Conservation (phyloP, 2,113 vertebrate genomes). For the Bettongia penicillata region DNA sequence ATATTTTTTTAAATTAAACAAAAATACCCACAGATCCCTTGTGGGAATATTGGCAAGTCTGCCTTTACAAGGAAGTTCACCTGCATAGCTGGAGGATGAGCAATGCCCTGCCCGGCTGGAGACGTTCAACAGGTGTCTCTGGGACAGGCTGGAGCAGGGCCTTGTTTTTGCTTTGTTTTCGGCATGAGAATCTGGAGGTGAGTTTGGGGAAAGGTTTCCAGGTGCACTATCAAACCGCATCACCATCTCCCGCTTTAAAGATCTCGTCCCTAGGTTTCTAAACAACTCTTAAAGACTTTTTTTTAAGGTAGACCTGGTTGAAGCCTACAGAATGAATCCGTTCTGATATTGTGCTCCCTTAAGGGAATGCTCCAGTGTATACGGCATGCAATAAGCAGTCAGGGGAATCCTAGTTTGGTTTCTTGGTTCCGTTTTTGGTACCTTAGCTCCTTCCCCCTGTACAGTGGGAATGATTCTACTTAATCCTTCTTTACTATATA, state of each 20-base stretch:
- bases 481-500: neutral
- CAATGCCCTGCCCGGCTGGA: neutral
- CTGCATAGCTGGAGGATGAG: slow-evolving; percentile 15
- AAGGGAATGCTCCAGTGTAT: neutral
- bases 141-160: neutral
- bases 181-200: neutral
- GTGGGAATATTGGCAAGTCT: neutral
- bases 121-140: neutral
- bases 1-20: neutral
- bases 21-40: neutral
- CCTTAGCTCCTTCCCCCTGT: neutral
- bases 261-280: neutral
- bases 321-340: neutral
- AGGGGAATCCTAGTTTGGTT: neutral
- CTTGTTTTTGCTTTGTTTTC: neutral
- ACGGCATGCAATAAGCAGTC: neutral
- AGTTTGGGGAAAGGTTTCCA: neutral
- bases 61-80: slow-evolving; percentile 2
- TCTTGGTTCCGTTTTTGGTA: neutral
- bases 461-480: neutral
- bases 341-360: neutral
- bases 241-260: neutral
- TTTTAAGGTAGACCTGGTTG: neutral
- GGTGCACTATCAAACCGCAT: neutral
- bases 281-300: neutral